Conservation (phyloP, 2,888 invertebrate species). For the Diarsia dahlii region DNA sequence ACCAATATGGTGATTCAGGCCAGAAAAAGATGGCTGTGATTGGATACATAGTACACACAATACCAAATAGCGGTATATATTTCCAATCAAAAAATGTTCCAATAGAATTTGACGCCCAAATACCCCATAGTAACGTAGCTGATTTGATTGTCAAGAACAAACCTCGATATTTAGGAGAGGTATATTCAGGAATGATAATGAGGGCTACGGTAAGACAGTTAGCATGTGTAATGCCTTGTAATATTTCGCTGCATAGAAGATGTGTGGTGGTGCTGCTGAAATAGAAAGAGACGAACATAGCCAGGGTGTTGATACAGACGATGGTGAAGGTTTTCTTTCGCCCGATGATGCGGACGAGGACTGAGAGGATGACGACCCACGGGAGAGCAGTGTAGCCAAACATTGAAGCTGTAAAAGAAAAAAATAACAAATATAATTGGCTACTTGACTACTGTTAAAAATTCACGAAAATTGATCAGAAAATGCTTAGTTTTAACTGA, state of each 20-base stretch:
- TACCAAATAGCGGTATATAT: slow-evolving; percentile 9
- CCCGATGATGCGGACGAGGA: neutral
- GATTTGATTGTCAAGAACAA: slow-evolving; percentile 17
- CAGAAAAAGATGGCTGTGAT: neutral
- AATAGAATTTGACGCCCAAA: slow-evolving; percentile 4
- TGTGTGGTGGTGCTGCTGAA: neutral
- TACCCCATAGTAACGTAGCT: slow-evolving; percentile 9
- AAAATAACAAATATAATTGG: neutral
- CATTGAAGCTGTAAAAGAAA: slow-evolving; percentile 11
- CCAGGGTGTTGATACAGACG: slow-evolving; percentile 11
- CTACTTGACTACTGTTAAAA: no score
- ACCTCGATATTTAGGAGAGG: slow-evolving; percentile 5
- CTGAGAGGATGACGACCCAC: slow-evolving; percentile 8
- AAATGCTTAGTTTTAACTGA: no score
- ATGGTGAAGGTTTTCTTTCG: slow-evolving; percentile 8
- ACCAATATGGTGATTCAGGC: slow-evolving; percentile 13
- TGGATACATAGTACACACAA: neutral
- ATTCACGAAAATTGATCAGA: no score
- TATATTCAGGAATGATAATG: slow-evolving; percentile 8
- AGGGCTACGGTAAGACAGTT: neutral
- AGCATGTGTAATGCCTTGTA: neutral
- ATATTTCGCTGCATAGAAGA: neutral
- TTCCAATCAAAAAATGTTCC: slow-evolving; percentile 13
- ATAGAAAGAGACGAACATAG: slow-evolving; percentile 4
- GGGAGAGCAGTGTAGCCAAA: slow-evolving; percentile 13